Evolutionary conservation across 2,113 vertebrate genomes (phyloP).

Genomic region (Redunca redunca): DNA sequence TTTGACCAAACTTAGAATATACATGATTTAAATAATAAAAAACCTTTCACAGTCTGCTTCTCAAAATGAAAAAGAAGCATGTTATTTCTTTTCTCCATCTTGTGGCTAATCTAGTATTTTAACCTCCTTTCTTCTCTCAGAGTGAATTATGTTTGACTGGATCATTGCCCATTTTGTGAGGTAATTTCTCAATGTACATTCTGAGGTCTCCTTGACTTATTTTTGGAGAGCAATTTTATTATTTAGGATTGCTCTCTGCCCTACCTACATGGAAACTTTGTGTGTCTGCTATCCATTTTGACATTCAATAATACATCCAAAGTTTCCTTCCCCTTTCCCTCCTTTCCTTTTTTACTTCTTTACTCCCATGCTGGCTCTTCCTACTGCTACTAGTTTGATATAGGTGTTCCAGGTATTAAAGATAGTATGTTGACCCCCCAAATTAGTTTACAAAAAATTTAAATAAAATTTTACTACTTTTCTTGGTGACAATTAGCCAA

Average conservation of each 20-base stretch:
- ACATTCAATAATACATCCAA: background rate
- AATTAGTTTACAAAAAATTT: background rate
- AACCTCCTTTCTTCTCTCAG: constrained; percentile 5
- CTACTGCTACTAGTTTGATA: background rate
- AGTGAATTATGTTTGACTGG: constrained; percentile 73
- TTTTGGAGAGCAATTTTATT: constrained; percentile 71
- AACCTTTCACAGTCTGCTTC: constrained; percentile 16
- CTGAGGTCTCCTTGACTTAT: constrained; percentile 73
- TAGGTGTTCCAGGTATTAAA: background rate
- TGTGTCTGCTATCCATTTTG: constrained; percentile 63
- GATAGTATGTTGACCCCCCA: background rate
- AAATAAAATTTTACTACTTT: background rate
- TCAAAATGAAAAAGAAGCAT: constrained; percentile 32
- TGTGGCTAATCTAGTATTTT: constrained; percentile 41
- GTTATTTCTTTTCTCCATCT: constrained; percentile 38
- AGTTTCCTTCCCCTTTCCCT: too few relatives aligned
- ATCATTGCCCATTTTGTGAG: constrained; percentile 70
- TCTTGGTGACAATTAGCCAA: background rate
- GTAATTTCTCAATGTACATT: constrained; percentile 72
- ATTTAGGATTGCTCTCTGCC: constrained; percentile 56
- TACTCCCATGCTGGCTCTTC: background rate
- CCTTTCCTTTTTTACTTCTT: accelerated
- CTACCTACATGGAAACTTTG: constrained; percentile 8
- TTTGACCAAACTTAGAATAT: background rate
- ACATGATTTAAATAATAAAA: background rate